These are phyloP conservation scores for Heteromyza rotundicornis DNA, from an alignment of 2,888 invertebrate species.

Conservation along the genomic window DNA sequence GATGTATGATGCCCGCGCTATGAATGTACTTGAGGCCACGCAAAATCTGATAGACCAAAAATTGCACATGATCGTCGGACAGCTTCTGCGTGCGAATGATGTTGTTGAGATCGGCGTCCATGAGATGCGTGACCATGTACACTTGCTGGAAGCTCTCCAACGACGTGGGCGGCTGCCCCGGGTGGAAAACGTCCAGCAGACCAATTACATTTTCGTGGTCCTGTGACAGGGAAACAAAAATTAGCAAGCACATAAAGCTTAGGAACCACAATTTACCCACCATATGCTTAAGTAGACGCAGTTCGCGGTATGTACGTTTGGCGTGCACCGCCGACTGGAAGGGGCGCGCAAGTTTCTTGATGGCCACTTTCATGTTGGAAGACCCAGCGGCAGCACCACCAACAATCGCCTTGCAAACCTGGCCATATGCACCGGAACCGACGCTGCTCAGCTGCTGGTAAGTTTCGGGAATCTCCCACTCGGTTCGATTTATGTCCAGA, in stretches of 20 bases:
- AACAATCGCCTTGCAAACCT: slow-evolving; percentile 64
- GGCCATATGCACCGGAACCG: slow-evolving; percentile 97
- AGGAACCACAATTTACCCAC: no score
- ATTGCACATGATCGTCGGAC: slow-evolving; percentile 98
- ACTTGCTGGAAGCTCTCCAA: slow-evolving; percentile 92
- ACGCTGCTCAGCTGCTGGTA: slow-evolving; percentile 93
- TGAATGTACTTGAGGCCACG: slow-evolving; percentile 99
- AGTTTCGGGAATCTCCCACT: slow-evolving; percentile 94
- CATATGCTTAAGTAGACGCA: slow-evolving; percentile 97
- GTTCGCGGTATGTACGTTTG: slow-evolving; percentile 95
- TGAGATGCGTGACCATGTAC: slow-evolving; percentile 95
- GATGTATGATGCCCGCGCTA: slow-evolving; percentile 96
- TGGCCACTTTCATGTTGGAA: slow-evolving; percentile 75
- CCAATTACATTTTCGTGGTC: slow-evolving; percentile 98
- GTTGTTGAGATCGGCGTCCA: slow-evolving; percentile 99
- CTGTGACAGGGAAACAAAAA: no score
- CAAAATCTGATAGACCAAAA: slow-evolving; percentile 96
- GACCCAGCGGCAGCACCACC: slow-evolving; percentile 26
- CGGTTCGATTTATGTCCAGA: slow-evolving; percentile 94
- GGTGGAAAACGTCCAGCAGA: slow-evolving; percentile 92
- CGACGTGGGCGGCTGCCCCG: slow-evolving; percentile 70
- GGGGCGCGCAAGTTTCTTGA: slow-evolving; percentile 96
- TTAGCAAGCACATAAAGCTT: no score
- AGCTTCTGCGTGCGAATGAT: slow-evolving; percentile 96
- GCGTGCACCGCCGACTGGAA: slow-evolving; percentile 99